phyloP scores from a whole-genome alignment of 2,113 vertebrate genomes.

The Ranitomeya imitator region DNA sequence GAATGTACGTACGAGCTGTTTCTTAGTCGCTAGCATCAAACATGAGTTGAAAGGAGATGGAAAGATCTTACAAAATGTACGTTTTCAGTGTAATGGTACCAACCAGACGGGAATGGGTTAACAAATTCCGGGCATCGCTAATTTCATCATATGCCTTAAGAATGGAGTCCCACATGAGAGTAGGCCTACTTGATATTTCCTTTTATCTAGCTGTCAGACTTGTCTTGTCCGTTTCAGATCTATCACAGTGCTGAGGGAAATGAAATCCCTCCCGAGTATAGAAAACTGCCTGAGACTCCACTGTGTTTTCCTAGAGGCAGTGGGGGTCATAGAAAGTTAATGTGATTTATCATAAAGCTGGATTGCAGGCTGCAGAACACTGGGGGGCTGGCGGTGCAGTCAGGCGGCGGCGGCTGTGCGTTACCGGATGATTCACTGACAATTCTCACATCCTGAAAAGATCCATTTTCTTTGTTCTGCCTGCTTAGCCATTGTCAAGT shows the following conservation, averaged over 20 bases:
- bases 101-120: conserved; percentile 24
- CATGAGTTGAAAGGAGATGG: not conserved
- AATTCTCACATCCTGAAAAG: conserved; percentile 7
- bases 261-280: conserved; percentile 41
- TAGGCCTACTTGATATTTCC: conserved; percentile 52
- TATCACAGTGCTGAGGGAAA: conserved; percentile 44
- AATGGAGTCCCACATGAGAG: conserved; percentile 47
- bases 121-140: conserved; percentile 33
- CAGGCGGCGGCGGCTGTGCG: not conserved
- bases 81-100: not conserved
- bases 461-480: conserved; percentile 2
- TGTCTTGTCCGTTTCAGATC: conserved; percentile 53
- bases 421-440: not conserved
- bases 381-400: conserved; percentile 3
- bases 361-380: not conserved
- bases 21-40: not conserved
- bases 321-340: conserved; percentile 53
- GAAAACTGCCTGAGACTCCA: conserved; percentile 16
- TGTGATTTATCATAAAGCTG: conserved; percentile 52
- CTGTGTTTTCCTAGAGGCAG: conserved; percentile 50
- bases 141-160: conserved; percentile 55
- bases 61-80: not conserved
- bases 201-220: conserved; percentile 56
- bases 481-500: not conserved
- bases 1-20: too few species aligned